Evolutionary conservation across 2,797 vertebrate species (phyloP).

Genomic region (Pachyuromys duprasi): DNA sequence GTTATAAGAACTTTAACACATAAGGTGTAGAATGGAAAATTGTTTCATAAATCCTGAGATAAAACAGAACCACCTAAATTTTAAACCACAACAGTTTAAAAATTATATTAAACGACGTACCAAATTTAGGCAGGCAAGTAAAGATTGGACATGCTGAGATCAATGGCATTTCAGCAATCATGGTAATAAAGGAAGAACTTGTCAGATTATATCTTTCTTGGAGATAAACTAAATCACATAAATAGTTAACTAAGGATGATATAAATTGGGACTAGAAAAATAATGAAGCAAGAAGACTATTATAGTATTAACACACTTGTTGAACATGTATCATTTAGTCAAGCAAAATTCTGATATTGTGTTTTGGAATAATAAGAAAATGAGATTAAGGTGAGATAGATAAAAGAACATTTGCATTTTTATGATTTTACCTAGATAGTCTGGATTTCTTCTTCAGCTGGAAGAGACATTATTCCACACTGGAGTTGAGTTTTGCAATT

Average conservation of each 20-base stretch:
- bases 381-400: not conserved
- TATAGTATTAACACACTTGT: conserved; percentile 53
- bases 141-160: conserved; percentile 46
- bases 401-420: conserved; percentile 58
- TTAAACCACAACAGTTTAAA: conserved; percentile 51
- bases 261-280: conserved; percentile 41
- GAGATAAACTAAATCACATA: conserved; percentile 46
- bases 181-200: not conserved
- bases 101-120: conserved; percentile 34
- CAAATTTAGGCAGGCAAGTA: conserved; percentile 42
- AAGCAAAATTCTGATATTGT: conserved; percentile 28
- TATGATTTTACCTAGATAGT: conserved; percentile 18
- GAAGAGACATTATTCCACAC: not conserved
- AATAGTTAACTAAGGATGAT: conserved; percentile 47
- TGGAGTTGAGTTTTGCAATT: conserved; percentile 45
- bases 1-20: conserved; percentile 50
- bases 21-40: not conserved
- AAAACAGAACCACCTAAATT: conserved; percentile 26
- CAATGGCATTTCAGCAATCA: not conserved
- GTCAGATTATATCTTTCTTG: not conserved
- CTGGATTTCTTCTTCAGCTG: conserved; percentile 21
- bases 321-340: not conserved
- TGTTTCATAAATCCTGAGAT: conserved; percentile 57
- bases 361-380: conserved; percentile 8
- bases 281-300: conserved; percentile 14